Evolutionary conservation across 2,888 invertebrate species (phyloP).

Genomic region (Polyploca ridens): DNA sequence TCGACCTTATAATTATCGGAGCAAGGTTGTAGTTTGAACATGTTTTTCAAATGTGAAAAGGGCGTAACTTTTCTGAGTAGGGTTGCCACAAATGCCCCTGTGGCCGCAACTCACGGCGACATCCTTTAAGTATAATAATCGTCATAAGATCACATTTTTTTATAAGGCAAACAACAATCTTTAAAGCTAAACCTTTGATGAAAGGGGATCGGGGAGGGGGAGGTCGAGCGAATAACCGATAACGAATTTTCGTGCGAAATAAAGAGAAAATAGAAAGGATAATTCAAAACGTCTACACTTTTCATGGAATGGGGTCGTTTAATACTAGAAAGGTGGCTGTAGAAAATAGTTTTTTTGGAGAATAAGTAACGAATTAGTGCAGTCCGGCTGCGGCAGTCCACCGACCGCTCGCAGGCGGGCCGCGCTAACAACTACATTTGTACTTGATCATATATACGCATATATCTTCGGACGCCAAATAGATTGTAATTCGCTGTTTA

Average conservation of each 20-base stretch:
- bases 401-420: too few species aligned
- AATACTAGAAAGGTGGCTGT: conserved; percentile 58
- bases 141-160: conserved; percentile 84
- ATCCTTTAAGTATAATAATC: conserved; percentile 79
- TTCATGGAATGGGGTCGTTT: conserved; percentile 64
- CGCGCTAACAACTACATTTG: conserved; percentile 71
- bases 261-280: conserved; percentile 26
- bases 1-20: conserved; percentile 16
- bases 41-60: background rate
- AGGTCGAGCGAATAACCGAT: conserved; percentile 64
- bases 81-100: conserved; percentile 30
- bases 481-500: conserved; percentile 62
- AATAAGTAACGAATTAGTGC: conserved; percentile 59
- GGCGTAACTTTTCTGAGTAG: background rate
- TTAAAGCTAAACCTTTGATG: conserved; percentile 83
- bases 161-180: conserved; percentile 84
- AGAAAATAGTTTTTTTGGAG: conserved; percentile 47
- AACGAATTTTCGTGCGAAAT: conserved; percentile 49
- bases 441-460: conserved; percentile 72
- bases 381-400: conserved; percentile 32
- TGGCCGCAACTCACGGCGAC: conserved; percentile 59
- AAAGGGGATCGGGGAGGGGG: conserved; percentile 42
- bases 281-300: conserved; percentile 36
- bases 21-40: background rate
- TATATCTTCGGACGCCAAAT: conserved; percentile 69